Conservation (phyloP, 2,888 invertebrate species). For the Onthophagus sagittarius region DNA sequence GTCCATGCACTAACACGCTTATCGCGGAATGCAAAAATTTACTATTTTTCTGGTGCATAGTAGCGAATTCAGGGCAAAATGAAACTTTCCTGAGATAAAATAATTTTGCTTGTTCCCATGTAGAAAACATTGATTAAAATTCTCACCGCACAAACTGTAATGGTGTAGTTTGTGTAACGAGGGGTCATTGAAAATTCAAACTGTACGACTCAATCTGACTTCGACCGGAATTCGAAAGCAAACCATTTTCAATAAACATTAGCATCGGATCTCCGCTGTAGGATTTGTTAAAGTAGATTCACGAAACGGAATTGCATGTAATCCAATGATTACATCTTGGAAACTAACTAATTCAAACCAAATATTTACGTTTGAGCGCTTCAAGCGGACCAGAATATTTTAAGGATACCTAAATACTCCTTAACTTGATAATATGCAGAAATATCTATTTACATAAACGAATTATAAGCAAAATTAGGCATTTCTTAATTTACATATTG, state of each 20-base stretch:
- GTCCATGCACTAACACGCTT: background rate
- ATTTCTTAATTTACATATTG: too few species aligned
- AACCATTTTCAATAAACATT: background rate
- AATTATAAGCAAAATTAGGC: too few species aligned
- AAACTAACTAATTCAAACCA: background rate
- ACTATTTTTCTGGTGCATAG: background rate
- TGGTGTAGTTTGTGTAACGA: background rate
- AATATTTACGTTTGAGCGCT: background rate
- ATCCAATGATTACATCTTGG: background rate
- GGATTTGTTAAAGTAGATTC: background rate
- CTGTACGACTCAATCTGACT: background rate
- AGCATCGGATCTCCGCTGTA: background rate
- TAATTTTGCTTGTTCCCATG: background rate
- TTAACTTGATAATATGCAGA: too few species aligned
- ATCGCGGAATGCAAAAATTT: background rate
- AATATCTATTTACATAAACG: too few species aligned
- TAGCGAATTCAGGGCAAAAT: background rate
- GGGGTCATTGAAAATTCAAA: background rate
- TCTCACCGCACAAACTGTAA: background rate
- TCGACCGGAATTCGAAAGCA: background rate
- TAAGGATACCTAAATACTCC: background rate
- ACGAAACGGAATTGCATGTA: background rate
- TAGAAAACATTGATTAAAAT: background rate
- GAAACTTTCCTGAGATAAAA: background rate
- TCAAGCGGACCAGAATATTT: background rate